Evolutionary conservation across 2,888 invertebrate genomes (phyloP).

Genomic region (Drosophila niveifrons): DNA sequence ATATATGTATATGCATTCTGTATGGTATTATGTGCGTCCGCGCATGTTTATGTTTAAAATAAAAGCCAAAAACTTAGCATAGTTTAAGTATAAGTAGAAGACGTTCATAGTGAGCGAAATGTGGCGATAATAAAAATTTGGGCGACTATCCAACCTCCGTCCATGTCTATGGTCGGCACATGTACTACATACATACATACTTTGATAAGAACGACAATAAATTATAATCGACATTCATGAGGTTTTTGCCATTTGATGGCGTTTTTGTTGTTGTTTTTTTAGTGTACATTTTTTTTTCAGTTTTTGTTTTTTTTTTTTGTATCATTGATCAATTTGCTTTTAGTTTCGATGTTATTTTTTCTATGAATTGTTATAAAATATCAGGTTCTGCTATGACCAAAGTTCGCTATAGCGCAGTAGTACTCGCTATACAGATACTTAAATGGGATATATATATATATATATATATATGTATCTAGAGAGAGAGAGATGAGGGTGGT

Average conservation of each 20-base stretch:
- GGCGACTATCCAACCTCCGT: constrained; percentile 18
- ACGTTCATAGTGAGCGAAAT: constrained; percentile 62
- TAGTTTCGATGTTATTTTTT: constrained; percentile 65
- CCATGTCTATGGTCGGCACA: constrained; percentile 14
- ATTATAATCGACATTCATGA: constrained; percentile 75
- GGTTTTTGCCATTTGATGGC: constrained; percentile 72
- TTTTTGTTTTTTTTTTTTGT: constrained; percentile 39
- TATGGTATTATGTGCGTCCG: constrained; percentile 47
- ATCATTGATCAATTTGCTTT: constrained; percentile 73
- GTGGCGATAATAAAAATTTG: constrained; percentile 33
- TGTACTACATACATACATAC: constrained; percentile 10
- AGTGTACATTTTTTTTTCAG: constrained; percentile 30
- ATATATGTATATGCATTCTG: constrained; percentile 51
- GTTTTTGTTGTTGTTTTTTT: constrained; percentile 30
- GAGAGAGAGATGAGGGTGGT: constrained; percentile 23
- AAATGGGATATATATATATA: constrained; percentile 26
- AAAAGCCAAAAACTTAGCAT: constrained; percentile 75
- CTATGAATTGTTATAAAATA: constrained; percentile 71
- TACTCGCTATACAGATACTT: constrained; percentile 19
- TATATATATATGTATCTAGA: constrained; percentile 23
- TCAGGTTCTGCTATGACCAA: constrained; percentile 78
- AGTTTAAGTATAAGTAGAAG: constrained; percentile 61
- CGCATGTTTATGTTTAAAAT: constrained; percentile 48
- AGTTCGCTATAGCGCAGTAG: constrained; percentile 52
- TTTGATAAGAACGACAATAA: constrained; percentile 73